A percentile compares a stretch with the other conserved stretches of the same genome.
Conservation (phyloP, 1,140 invertebrate species). For the Zophobas morio region DNA sequence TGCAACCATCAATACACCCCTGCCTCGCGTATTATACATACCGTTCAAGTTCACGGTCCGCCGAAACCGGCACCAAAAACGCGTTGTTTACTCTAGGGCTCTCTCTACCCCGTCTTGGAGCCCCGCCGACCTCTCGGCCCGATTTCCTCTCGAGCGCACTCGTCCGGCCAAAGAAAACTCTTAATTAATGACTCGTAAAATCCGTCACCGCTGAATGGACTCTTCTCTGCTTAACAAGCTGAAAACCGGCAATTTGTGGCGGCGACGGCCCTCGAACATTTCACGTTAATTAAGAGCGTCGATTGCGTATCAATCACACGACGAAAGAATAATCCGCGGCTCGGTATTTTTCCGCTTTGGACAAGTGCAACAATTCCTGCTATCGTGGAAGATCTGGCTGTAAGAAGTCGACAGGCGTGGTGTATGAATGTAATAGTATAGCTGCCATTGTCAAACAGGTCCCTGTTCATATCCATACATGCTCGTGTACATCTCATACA, state of each 20-base stretch:
- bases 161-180: not conserved
- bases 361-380: conserved; percentile 45
- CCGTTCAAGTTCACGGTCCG: too few species aligned
- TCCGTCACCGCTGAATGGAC: conserved; percentile 6
- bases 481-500: conserved; percentile 47
- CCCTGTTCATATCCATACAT: conserved; percentile 46
- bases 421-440: conserved; percentile 49
- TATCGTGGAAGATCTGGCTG: conserved; percentile 44
- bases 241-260: conserved; percentile 20
- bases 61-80: too few species aligned
- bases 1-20: too few species aligned
- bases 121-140: too few species aligned
- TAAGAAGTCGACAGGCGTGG: conserved; percentile 47
- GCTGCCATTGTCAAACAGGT: conserved; percentile 49
- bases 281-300: conserved; percentile 20
- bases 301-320: not conserved
- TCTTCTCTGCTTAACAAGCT: conserved; percentile 19
- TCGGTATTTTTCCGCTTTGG: not conserved
- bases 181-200: conserved; percentile 18
- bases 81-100: too few species aligned
- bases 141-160: not conserved
- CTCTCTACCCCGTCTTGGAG: too few species aligned
- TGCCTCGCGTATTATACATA: too few species aligned
- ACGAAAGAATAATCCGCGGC: too few species aligned
- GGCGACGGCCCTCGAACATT: conserved; percentile 20